Evolutionary conservation across 37 sponge, comb jelly and placozoan genomes (phyloP), one percentile per base, ranked within the genome.

Genomic region (Cladorhizidae sp.): DNA sequence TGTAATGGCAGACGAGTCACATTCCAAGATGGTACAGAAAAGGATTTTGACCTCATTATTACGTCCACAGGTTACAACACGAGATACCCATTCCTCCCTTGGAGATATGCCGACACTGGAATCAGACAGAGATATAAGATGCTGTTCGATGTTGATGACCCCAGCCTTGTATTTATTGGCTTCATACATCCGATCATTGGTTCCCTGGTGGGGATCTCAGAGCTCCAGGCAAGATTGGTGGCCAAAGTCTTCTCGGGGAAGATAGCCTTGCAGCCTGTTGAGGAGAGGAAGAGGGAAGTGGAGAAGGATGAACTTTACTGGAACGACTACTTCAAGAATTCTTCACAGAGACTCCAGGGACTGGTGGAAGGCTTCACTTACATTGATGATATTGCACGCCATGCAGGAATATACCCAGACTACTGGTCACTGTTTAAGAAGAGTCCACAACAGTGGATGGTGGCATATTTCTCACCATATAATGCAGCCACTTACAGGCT

Each of bases 141-240:
- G 42, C 81, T 90, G 35, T 90, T 96, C 70, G 79, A 86, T 77
- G 79, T 77, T 31, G 85, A 74, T 15, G 96, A 92, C 35, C 93
- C 87, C 2, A 69, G 80, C 26, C 59, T 96, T 67, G 93, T 88
- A 12, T 92, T 96, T 73, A 68, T 96, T 41, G 96, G 96, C 51
- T 83, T 79, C 32, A 88, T 86, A 2, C 82, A 90, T 9, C 96
- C 96, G 5, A 61, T 90, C 0, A 80, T 85, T 38, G 96, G 96
- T 1, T 81, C 92, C 33, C 65, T 93, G 11, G 86, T 78, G 22
- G 72, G 76, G 40, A 83, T 90, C 45, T 72, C 93, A 36, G 96
- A 96, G 81, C 67, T 92, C 38, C 96, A 96, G 79, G 76, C 91
- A 31, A 67, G 96, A 69, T 93, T 88, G 91, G 78, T 80, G 31